A percentile compares a stretch with the other conserved stretches of the same genome.
phyloP scores from a whole-genome alignment of 2,113 vertebrate species.

The Clinocottus analis region DNA sequence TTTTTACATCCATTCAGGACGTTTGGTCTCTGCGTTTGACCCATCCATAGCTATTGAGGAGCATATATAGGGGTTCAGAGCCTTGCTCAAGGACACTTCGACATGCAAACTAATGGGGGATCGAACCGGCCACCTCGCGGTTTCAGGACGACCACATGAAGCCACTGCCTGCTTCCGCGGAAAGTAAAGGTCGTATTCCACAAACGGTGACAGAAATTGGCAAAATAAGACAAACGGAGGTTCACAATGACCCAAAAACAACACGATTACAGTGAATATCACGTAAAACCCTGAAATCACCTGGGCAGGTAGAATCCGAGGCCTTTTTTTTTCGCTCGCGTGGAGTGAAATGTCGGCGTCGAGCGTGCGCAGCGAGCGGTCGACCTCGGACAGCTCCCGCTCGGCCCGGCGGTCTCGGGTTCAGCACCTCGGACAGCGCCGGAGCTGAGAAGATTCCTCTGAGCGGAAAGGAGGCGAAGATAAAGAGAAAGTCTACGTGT shows the following conservation, averaged over 20 bases:
- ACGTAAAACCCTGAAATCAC: not conserved
- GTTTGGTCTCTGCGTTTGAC: too few relatives aligned
- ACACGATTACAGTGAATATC: not conserved
- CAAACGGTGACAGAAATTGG: not conserved
- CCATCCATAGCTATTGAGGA: too few relatives aligned
- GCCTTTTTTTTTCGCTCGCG: not conserved
- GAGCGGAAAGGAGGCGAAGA: not conserved
- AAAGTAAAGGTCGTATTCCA: not conserved
- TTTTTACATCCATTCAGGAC: too few relatives aligned
- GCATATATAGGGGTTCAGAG: too few relatives aligned
- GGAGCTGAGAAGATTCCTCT: slow-evolving; percentile 14
- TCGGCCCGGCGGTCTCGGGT: slow-evolving; percentile 22
- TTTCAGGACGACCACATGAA: too few relatives aligned
- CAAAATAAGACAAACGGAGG: not conserved
- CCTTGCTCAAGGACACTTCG: too few relatives aligned
- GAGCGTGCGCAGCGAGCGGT: not conserved
- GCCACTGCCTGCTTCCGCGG: not conserved
- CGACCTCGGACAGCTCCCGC: not conserved
- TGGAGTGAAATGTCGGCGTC: not conserved
- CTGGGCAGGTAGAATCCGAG: not conserved
- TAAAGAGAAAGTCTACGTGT: not conserved
- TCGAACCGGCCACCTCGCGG: too few relatives aligned
- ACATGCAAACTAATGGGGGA: too few relatives aligned
- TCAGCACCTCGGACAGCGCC: slow-evolving; percentile 65
- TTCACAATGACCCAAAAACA: not conserved